Conservation (phyloP, 2,797 vertebrate genomes). For the Danionella dracula region DNA sequence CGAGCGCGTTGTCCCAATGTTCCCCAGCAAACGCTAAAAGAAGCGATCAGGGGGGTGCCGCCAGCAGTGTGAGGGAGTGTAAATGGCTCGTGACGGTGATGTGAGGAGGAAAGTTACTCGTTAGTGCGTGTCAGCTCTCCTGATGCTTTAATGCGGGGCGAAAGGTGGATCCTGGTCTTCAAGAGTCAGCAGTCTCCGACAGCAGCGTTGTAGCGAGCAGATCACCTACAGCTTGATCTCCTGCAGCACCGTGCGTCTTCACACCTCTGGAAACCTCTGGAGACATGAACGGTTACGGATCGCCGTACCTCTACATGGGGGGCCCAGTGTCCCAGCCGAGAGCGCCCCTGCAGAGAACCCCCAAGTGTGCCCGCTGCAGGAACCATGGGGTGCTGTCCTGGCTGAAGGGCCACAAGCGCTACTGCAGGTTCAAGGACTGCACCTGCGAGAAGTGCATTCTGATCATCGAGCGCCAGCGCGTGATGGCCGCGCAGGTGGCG, state of each 20-base stretch:
- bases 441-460: conserved; percentile 96
- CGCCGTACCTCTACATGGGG: conserved; percentile 93
- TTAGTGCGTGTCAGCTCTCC: conserved; percentile 54
- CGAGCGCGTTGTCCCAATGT: too few relatives aligned
- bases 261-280: conserved; percentile 34
- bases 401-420: conserved; percentile 96
- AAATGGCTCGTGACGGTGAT: conserved; percentile 48
- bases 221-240: too few relatives aligned
- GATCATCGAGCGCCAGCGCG: conserved; percentile 92
- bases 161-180: conserved; percentile 60
- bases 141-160: conserved; percentile 58
- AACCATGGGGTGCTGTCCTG: conserved; percentile 95
- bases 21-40: too few relatives aligned
- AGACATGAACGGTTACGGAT: conserved; percentile 92
- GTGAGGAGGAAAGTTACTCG: conserved; percentile 55
- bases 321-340: conserved; percentile 88
- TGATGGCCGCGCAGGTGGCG: conserved; percentile 97
- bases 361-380: conserved; percentile 91
- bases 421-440: conserved; percentile 97
- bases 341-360: conserved; percentile 88
- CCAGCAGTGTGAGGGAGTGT: background rate
- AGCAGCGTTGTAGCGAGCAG: conserved; percentile 56
- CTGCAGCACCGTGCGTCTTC: conserved; percentile 38
- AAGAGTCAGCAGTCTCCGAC: conserved; percentile 54
- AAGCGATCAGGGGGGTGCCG: too few relatives aligned